A percentile compares a stretch with the other conserved stretches of the same genome.
phyloP scores from a whole-genome alignment of 1,140 invertebrate species.

The Neodiprion lecontei region DNA sequence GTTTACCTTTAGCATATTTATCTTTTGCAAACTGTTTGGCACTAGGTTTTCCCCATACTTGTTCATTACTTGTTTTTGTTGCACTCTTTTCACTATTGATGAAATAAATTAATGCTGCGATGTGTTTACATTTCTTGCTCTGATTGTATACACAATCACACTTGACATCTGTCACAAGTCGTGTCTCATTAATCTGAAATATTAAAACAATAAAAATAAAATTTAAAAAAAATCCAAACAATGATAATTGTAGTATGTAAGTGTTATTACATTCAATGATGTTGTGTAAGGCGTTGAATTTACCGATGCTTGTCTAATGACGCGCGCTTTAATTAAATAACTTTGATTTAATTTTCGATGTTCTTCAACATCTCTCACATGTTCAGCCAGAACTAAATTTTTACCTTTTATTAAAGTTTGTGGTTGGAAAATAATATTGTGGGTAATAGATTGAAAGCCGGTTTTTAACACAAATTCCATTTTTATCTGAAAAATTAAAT shows the following conservation, averaged over 20 bases:
- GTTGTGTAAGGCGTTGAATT: no score
- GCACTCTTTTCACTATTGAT: conserved; percentile 25
- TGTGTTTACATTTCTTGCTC: conserved; percentile 31
- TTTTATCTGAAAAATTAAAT: no score
- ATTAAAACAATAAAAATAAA: neutral
- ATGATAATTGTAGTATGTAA: conserved; percentile 9
- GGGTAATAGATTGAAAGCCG: conserved; percentile 17
- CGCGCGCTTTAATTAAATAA: no score
- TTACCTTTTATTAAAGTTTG: conserved; percentile 13
- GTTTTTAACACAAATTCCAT: conserved; percentile 20
- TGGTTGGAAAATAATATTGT: conserved; percentile 19
- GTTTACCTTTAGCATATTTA: conserved; percentile 31
- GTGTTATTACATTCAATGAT: conserved; percentile 6
- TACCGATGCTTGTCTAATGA: no score
- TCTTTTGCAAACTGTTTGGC: conserved; percentile 28
- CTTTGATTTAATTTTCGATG: neutral
- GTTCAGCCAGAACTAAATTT: conserved; percentile 19
- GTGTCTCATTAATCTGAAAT: conserved; percentile 11
- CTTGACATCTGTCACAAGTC: conserved; percentile 1
- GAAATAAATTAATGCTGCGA: conserved; percentile 30
- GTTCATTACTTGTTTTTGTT: conserved; percentile 22
- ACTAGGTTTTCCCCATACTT: conserved; percentile 34
- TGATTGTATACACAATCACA: conserved; percentile 31
- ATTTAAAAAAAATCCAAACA: neutral
- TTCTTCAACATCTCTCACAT: conserved; percentile 19